phyloP scores from a whole-genome alignment of 2,797 vertebrate species.

The Octomys mimax region DNA sequence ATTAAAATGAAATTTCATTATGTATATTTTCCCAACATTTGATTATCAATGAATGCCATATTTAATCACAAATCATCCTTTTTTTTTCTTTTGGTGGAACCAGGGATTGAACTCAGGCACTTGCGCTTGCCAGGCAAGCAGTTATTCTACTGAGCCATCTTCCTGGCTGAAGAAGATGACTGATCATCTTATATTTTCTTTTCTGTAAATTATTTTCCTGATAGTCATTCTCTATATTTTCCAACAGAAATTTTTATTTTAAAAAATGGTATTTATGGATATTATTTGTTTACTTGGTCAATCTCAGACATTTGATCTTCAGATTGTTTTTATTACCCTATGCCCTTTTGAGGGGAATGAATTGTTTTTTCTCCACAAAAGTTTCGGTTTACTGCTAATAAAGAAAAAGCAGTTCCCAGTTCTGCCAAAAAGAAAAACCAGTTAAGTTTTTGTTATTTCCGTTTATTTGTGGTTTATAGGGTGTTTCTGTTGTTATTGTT shows the following conservation, averaged over 20 bases:
- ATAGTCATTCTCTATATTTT: neutral
- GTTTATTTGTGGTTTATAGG: neutral
- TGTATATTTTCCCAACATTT: slow-evolving; percentile 4
- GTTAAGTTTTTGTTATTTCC: neutral
- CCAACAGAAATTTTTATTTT: neutral
- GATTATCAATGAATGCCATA: neutral
- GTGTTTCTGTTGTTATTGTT: neutral
- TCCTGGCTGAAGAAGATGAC: neutral
- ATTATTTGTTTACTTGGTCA: neutral
- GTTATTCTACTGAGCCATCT: too few species aligned
- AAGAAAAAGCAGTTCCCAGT: neutral
- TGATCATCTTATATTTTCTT: neutral
- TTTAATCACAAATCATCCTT: neutral
- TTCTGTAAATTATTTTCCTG: neutral
- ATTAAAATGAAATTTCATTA: slow-evolving; percentile 36
- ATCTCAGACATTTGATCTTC: neutral
- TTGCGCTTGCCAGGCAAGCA: too few species aligned
- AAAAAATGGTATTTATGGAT: neutral
- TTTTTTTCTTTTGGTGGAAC: too few species aligned
- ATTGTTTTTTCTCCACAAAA: neutral
- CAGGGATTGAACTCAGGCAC: too few species aligned
- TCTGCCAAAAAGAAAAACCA: neutral
- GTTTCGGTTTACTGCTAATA: slow-evolving; percentile 6
- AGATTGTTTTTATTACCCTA: neutral
- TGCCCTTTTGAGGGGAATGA: neutral